Evolutionary conservation across 2,888 invertebrate genomes (phyloP).

Genomic region (Anoncus sp.): DNA sequence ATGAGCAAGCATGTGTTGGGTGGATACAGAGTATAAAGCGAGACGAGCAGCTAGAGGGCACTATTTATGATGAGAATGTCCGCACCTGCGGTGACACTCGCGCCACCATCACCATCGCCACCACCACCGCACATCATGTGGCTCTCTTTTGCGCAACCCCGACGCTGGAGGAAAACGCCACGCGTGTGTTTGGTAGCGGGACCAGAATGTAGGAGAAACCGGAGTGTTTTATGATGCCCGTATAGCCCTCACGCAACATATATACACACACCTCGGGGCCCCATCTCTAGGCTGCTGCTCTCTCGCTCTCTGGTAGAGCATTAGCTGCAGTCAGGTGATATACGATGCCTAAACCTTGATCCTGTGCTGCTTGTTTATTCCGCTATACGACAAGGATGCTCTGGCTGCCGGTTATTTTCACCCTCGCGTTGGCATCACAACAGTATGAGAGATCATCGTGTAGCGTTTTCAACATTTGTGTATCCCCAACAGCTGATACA

Average conservation of each 20-base stretch:
- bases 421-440: constrained; percentile 5
- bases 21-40: constrained; percentile 34
- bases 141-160: constrained; percentile 61
- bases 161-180: constrained; percentile 50
- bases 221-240: constrained; percentile 77
- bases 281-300: constrained; percentile 23
- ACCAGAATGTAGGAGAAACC: constrained; percentile 53
- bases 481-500: constrained; percentile 28
- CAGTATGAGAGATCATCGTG: too few species aligned
- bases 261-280: constrained; percentile 74
- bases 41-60: constrained; percentile 51
- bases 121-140: constrained; percentile 59
- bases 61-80: constrained; percentile 82
- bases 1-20: too few species aligned
- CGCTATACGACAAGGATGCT: constrained; percentile 59
- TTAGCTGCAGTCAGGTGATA: constrained; percentile 77
- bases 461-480: constrained; percentile 43
- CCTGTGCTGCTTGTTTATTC: constrained; percentile 43
- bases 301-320: constrained; percentile 63
- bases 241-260: constrained; percentile 79
- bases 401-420: constrained; percentile 63
- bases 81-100: constrained; percentile 82
- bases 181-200: constrained; percentile 52
- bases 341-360: constrained; percentile 72
- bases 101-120: constrained; percentile 69